phyloP scores from a whole-genome alignment of 2,113 vertebrate species.

The Odontophorus gujanensis region DNA sequence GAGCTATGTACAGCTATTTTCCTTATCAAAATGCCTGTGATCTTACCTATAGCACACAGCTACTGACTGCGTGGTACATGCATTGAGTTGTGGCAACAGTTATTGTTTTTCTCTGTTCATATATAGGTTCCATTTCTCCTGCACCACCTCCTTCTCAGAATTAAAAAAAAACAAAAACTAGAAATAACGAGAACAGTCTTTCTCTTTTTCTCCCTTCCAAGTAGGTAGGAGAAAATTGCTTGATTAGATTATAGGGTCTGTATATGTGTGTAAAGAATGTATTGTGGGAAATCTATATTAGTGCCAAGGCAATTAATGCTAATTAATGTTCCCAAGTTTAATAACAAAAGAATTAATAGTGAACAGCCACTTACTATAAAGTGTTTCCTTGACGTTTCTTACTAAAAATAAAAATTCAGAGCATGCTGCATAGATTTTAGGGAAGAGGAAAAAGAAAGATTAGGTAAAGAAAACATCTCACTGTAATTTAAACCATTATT shows the following conservation, averaged over 20 bases:
- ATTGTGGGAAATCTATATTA: constrained; percentile 41
- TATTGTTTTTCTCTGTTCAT: not conserved
- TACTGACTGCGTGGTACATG: not conserved
- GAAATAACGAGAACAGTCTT: not conserved
- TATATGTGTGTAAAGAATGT: constrained; percentile 46
- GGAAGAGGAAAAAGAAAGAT: constrained; percentile 10
- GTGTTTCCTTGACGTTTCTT: constrained; percentile 43
- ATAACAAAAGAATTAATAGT: constrained; percentile 70
- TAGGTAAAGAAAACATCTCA: constrained; percentile 38
- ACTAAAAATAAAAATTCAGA: constrained; percentile 38
- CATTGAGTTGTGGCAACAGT: not conserved
- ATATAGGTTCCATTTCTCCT: not conserved
- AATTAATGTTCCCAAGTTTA: constrained; percentile 63
- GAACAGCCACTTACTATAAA: constrained; percentile 47
- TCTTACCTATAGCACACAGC: not conserved
- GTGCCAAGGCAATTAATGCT: constrained; percentile 54
- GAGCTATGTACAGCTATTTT: not conserved
- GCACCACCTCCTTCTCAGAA: not conserved
- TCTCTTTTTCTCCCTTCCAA: constrained; percentile 14
- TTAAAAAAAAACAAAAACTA: not conserved
- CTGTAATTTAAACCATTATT: constrained; percentile 69
- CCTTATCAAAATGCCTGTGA: not conserved
- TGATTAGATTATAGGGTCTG: constrained; percentile 64
- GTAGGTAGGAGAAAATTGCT: constrained; percentile 60
- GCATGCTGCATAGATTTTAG: constrained; percentile 17